Base-by-base conservation (phyloP, 2,797 vertebrate genomes). In the Poeciliopsis paucimaculata region DNA sequence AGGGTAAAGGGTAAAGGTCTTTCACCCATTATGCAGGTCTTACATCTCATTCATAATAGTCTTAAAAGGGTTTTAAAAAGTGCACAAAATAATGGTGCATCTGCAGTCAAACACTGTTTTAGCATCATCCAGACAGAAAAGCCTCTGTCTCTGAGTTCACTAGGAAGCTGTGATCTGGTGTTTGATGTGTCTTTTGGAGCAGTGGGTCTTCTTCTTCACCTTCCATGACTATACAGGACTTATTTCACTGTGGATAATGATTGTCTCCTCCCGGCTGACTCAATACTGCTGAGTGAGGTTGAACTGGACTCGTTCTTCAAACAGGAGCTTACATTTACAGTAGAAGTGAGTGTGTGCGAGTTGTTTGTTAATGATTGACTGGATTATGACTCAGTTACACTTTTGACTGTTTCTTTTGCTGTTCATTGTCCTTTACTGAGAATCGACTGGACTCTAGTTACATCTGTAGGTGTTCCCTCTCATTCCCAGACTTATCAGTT, bases 401-500 rank as follows among this genome's bases (percentile, higher is more conserved):
- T 75, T 53, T 57, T 34, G 46, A 76, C 31, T 0, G 76, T 45
- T 77, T 2, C 43, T 34, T 64, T 77, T 60, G 60, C 66, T 28
- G 28, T n/a, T 26, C 23, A 16, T 60, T 20, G 11, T 18, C 23
- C 2, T 36, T 75, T 43, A 46, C 72, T 36, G 3, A 12, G 77
- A 79, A 64, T 57, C 9, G 10, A 51, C 43, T 77, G 39, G 46
- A 76, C 75, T 78, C 53, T 0, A 16, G 45, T 66, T 74, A 75
- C 39, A 20, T 79, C 66, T 0, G 23, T 31, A 57, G 26, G 74
- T 53, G 12, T 53, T 39, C 1, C 60, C 49, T 74, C 82, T 88
- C 73, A 18, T 81, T 2, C 26, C 31, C 20, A 49, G 26, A 49
- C 76, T 89, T 85, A 90, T 89, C 87, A 78, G 77, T 70, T 86